phyloP scores from a whole-genome alignment of 2,113 vertebrate genomes.

The Alexandromys fortis region DNA sequence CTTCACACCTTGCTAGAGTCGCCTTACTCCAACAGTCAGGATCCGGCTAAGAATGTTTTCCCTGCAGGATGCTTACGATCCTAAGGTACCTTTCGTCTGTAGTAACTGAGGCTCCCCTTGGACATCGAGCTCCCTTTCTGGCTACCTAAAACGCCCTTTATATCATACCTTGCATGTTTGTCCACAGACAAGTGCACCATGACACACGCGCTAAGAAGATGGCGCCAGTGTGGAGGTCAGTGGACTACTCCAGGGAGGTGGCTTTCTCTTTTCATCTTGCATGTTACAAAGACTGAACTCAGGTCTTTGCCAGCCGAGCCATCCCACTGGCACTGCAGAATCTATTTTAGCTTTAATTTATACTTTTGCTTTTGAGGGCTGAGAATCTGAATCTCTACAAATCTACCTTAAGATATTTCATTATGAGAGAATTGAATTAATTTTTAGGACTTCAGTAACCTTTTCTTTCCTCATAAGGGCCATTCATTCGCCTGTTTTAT shows the following conservation, averaged over 20 bases:
- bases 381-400: conserved; percentile 18
- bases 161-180: background rate
- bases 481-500: conserved; percentile 53
- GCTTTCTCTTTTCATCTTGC: background rate
- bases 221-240: background rate
- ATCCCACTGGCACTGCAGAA: background rate
- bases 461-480: background rate
- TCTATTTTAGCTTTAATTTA: conserved; percentile 20
- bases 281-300: background rate
- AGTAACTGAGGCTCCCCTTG: too few species aligned
- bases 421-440: conserved; percentile 14
- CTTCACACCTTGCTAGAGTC: too few species aligned
- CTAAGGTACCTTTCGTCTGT: background rate
- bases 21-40: too few species aligned
- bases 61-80: background rate
- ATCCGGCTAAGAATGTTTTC: background rate
- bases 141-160: background rate
- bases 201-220: background rate
- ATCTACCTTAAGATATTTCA: conserved; percentile 20
- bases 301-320: background rate
- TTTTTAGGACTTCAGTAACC: conserved; percentile 11
- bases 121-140: background rate
- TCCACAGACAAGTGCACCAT: background rate
- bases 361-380: background rate
- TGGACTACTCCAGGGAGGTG: background rate